A percentile compares a stretch with the other conserved stretches of the same genome.
Conservation (phyloP, 1,140 invertebrate species). For the Trichogramma pretiosum region DNA sequence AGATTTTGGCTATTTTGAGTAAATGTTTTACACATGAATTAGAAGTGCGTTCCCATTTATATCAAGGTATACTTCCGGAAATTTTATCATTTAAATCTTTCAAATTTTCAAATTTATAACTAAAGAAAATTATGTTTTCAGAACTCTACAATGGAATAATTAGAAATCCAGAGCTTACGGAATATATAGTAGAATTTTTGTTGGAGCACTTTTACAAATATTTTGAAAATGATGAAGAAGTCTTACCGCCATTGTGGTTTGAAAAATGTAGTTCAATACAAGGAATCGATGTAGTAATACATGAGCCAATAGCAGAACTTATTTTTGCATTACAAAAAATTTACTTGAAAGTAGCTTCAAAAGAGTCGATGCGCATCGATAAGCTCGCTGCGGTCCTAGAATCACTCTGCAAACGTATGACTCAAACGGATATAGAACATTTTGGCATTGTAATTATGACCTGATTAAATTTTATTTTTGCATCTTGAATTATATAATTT, state of each 20-base stretch:
- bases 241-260: conserved; percentile 35
- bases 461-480: conserved; percentile 9
- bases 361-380: conserved; percentile 20
- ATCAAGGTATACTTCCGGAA: conserved; percentile 42
- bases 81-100: conserved; percentile 1
- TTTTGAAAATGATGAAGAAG: conserved; percentile 34
- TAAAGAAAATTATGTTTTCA: conserved; percentile 1
- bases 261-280: conserved; percentile 42
- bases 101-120: background rate
- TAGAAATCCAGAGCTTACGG: conserved; percentile 42
- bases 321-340: conserved; percentile 37
- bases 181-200: conserved; percentile 43
- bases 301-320: conserved; percentile 39
- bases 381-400: conserved; percentile 31
- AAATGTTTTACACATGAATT: conserved; percentile 53
- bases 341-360: conserved; percentile 26
- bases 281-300: conserved; percentile 32
- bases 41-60: conserved; percentile 48
- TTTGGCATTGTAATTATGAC: conserved; percentile 42
- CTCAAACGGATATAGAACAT: conserved; percentile 31
- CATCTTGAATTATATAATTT: conserved; percentile 7
- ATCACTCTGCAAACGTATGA: conserved; percentile 36
- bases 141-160: conserved; percentile 37
- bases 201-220: conserved; percentile 45
- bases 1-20: conserved; percentile 51